These are phyloP conservation scores for Carcharodon carcharias DNA, from an alignment of 2,797 vertebrate species.

Conservation along the genomic window DNA sequence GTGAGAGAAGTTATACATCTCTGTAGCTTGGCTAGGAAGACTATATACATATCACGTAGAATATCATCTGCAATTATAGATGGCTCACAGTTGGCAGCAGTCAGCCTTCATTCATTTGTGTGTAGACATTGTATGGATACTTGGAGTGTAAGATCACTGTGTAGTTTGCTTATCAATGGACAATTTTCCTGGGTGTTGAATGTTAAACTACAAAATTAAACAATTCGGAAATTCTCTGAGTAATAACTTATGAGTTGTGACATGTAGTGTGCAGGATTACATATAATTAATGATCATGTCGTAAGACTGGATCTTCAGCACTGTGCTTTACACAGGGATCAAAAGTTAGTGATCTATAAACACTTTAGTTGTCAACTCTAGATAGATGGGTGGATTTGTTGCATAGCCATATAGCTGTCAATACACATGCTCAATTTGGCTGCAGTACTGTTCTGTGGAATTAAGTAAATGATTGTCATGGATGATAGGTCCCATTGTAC, in stretches of 20 bases:
- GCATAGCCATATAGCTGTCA: neutral
- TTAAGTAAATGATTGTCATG: neutral
- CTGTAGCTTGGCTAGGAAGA: neutral
- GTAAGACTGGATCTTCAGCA: neutral
- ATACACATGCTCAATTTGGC: neutral
- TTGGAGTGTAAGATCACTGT: neutral
- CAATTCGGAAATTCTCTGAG: neutral
- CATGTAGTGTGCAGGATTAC: neutral
- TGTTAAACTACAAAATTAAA: neutral
- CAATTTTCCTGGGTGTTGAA: neutral
- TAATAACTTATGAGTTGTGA: neutral
- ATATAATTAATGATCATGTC: neutral
- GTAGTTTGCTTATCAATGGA: neutral
- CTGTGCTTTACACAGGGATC: neutral
- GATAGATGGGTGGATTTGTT: neutral
- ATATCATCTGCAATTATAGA: neutral
- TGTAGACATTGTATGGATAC: neutral
- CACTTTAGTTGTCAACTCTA: neutral
- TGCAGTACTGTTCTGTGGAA: neutral
- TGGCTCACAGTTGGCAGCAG: neutral
- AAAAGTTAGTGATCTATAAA: neutral
- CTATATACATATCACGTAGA: neutral
- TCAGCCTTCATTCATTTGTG: neutral
- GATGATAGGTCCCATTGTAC: neutral
- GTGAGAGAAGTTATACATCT: neutral